Conservation (phyloP, 2,113 vertebrate genomes). For the Lagopus muta region DNA sequence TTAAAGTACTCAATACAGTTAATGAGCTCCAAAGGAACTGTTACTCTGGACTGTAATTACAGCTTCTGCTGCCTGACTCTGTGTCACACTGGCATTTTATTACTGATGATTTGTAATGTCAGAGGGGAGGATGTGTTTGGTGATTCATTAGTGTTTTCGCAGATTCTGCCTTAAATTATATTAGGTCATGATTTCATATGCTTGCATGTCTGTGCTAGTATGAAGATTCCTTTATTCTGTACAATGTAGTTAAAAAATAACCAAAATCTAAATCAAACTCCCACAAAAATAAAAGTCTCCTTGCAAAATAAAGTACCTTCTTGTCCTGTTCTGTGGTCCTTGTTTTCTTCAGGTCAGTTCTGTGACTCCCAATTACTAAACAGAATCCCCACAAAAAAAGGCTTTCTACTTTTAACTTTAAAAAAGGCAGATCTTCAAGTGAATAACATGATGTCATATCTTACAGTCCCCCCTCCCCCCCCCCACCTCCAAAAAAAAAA, state of each 20-base stretch:
- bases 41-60: neutral
- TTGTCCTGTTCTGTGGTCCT: neutral
- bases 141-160: neutral
- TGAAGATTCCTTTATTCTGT: neutral
- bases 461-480: neutral
- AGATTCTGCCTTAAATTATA: neutral
- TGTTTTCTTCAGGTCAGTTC: neutral
- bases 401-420: neutral
- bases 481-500: neutral
- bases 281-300: neutral
- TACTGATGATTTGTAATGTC: neutral
- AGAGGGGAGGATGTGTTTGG: neutral
- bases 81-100: neutral
- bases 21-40: conserved; percentile 42
- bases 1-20: neutral
- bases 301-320: neutral
- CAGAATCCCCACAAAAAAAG: neutral
- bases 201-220: neutral
- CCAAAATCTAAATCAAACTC: neutral
- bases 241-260: neutral
- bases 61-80: neutral
- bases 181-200: neutral
- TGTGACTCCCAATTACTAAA: neutral
- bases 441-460: neutral
- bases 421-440: neutral